Conservation (phyloP, 92 coral and sea anemone species). For the Zoanthus gigantus region DNA sequence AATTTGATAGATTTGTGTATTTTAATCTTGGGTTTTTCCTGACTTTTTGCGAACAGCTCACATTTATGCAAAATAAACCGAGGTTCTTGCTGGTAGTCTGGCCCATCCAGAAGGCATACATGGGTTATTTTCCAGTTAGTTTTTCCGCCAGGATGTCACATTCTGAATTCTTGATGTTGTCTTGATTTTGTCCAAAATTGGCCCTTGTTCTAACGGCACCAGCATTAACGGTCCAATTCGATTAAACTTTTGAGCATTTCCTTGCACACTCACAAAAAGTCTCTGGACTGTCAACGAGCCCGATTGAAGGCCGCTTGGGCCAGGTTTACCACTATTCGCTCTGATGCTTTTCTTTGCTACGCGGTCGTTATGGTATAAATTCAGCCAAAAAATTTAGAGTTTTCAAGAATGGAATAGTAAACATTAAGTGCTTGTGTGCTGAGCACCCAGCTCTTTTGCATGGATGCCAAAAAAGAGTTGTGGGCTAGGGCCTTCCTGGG, state of each 20-base stretch:
- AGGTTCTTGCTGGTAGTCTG: neutral
- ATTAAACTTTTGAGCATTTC: neutral
- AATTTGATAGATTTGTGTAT: neutral
- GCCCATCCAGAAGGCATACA: neutral
- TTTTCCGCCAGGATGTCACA: neutral
- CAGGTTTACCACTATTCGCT: neutral
- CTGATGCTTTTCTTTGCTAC: neutral
- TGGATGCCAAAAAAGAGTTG: neutral
- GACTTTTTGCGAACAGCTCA: neutral
- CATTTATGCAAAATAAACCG: neutral
- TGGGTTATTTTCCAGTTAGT: neutral
- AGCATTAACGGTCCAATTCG: neutral
- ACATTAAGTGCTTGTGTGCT: neutral
- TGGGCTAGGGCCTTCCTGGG: neutral
- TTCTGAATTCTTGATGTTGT: neutral
- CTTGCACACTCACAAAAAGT: conserved; percentile 1
- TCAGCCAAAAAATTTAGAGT: neutral
- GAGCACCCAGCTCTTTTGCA: neutral
- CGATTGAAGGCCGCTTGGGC: conserved; percentile 5
- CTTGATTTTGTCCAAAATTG: conserved; percentile 6
- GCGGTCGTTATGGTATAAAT: neutral
- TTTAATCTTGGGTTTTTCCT: neutral
- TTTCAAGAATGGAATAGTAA: neutral
- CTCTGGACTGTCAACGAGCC: conserved; percentile 12
- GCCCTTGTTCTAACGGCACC: neutral